Percentiles rank a stretch among this genome's conserved stretches.
phyloP scores from a whole-genome alignment of 1,140 invertebrate species.

The Cylas formicarius region DNA sequence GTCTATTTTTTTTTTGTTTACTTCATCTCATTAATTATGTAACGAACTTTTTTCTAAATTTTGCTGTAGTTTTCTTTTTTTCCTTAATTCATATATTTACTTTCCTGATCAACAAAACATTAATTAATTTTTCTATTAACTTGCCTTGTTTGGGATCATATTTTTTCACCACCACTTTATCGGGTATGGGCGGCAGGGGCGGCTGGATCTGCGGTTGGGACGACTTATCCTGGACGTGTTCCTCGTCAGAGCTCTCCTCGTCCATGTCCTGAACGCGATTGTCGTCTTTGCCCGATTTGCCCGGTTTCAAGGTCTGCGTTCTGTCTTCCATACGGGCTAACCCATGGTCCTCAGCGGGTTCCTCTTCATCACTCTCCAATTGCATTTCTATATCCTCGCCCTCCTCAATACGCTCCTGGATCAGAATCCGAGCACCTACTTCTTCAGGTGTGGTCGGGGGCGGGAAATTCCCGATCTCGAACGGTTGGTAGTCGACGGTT shows the following conservation, averaged over 20 bases:
- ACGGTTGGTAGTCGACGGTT: constrained; percentile 97
- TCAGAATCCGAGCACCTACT: constrained; percentile 88
- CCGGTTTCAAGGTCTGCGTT: constrained; percentile 39
- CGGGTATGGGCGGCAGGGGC: constrained; percentile 74
- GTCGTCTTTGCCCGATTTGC: constrained; percentile 32
- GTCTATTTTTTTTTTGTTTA: no score
- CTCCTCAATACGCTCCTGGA: constrained; percentile 61
- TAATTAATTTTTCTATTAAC: constrained; percentile 12
- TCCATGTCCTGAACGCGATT: constrained; percentile 81
- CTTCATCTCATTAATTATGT: no score
- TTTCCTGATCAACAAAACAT: neutral
- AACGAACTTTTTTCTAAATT: no score
- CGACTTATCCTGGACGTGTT: constrained; percentile 47
- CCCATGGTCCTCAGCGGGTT: constrained; percentile 55
- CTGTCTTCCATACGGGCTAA: constrained; percentile 60
- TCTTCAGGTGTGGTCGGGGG: constrained; percentile 95
- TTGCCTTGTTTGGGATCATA: constrained; percentile 89
- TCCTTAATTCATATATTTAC: no score
- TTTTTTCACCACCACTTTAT: constrained; percentile 93
- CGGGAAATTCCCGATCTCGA: constrained; percentile 91
- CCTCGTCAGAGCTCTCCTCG: constrained; percentile 76
- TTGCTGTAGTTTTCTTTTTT: no score
- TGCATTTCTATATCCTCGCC: constrained; percentile 68
- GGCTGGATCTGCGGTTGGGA: constrained; percentile 44
- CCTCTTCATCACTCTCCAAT: constrained; percentile 60